Base-by-base conservation (phyloP, 35 echinoderm and acorn worm species). In the Hemicentrotus pulcherrimus region DNA sequence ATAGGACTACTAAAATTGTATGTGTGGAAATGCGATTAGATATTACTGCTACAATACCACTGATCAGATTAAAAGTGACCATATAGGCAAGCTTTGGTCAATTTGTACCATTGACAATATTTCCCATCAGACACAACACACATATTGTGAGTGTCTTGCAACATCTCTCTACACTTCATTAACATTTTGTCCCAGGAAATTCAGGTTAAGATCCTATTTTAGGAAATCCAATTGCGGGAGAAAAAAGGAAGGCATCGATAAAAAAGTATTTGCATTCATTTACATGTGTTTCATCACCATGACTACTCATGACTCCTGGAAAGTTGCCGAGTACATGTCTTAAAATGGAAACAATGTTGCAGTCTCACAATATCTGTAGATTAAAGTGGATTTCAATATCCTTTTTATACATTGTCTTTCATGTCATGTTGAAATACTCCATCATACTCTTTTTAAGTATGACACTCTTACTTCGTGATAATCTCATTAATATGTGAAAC, bases 161-260 rank as follows among this genome's bases (percentile, higher is more conserved):
- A 90, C 15, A 90, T 90, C 88, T 90, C 31, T 90, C 88, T 30
- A 47, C 88, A 90, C 88, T 90, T 32, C 32, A 90, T 90, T 90
- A 90, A 47, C 32, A 90, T 90, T 90, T 18, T 4, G 32, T 90
- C 32, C 32, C n/a, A 90, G 88, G 88, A 90, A 90, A 90, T 90
- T 45, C 32, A 32, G 46, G 88, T 90, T 90, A 90, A 32, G 88
- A 90, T 90, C 88, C 88, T 90, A 90, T 90, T 90, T 90, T 90
- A 90, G 32, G 88, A 90, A 45, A 90, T 90, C 32, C 88, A 90
- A 9, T 90, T 30, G 32, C 13, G 19, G 88, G 88, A 90, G 11
- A 90, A 9, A 47, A 78, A 47, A 16, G 88, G 88, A 90, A 90
- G 88, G 88, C 46, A 35, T 90, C 88, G 32, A 90, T 90, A 47